Percentiles rank a stretch among this genome's conserved stretches.
Conservation (phyloP, 2,888 invertebrate genomes). For the Tryphoninae sp. region DNA sequence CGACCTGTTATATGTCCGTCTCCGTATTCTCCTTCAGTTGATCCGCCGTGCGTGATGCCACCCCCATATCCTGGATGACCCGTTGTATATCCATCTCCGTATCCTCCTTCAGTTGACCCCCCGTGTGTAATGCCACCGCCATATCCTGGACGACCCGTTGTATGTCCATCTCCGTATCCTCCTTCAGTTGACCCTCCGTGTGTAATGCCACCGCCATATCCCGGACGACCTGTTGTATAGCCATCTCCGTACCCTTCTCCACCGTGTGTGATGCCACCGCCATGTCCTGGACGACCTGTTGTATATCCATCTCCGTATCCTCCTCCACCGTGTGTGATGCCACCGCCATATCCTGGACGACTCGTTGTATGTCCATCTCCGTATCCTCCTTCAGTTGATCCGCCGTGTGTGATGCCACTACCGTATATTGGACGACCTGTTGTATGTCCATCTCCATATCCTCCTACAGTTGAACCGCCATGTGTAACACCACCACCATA, state of each 20-base stretch:
- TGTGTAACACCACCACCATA: constrained; percentile 34
- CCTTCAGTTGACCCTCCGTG: constrained; percentile 28
- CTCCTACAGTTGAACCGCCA: constrained; percentile 7
- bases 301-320: constrained; percentile 8
- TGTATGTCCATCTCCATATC: constrained; percentile 1
- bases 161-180: not conserved
- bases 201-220: constrained; percentile 16
- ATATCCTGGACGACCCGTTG: not conserved
- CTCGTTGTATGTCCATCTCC: not conserved
- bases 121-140: constrained; percentile 35
- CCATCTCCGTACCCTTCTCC: constrained; percentile 22
- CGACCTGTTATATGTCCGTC: constrained; percentile 26
- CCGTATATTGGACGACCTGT: constrained; percentile 20
- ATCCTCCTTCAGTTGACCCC: constrained; percentile 21
- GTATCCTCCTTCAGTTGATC: constrained; percentile 5
- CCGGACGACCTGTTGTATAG: constrained; percentile 6
- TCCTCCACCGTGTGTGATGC: constrained; percentile 23
- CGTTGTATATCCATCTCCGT: constrained; percentile 10
- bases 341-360: constrained; percentile 23
- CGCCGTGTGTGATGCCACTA: constrained; percentile 21
- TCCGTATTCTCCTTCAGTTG: constrained; percentile 18
- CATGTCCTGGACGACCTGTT: constrained; percentile 18
- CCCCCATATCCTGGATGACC: constrained; percentile 2
- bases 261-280: constrained; percentile 9
- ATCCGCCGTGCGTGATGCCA: not conserved